Evolutionary conservation across 92 coral and sea anemone species (phyloP), one percentile per base, ranked within the genome.

Genomic region (Paramuricea clavata): DNA sequence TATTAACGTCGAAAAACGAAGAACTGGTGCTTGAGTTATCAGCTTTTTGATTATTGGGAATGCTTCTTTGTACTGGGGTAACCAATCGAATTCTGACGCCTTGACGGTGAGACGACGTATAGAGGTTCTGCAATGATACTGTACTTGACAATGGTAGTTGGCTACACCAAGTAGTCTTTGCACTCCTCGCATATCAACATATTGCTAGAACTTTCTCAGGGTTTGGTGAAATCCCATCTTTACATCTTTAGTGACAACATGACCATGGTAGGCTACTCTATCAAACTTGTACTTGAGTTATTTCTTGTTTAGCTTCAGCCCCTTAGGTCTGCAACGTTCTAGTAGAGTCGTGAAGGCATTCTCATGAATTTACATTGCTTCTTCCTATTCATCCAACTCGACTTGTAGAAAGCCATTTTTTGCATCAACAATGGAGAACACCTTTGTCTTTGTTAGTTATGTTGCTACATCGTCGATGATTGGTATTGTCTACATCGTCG

Each of bases 371-470:
- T 87, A 74, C 2, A 69, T n/a, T n/a, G n/a, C n/a, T n/a, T n/a
- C n/a, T n/a, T n/a, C n/a, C n/a, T n/a, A 69, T 61, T 69, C 57
- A 60, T 69, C 87, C 12, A 47, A 85, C 89, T 68, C 81, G 72
- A 91, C 89, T 83, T 91, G 89, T 33, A 87, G 87, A 61, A 91
- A 84, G 0, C 94, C 94, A 43, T 91, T 89, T 73, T 86, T 82
- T 27, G 68, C 86, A 49, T 64, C 88, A 13, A 82, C 83, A 25
- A 49, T 42, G 4, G 76, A 83, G 54, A 81, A 73, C 27, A 88
- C 76, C 34, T 88, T 74, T 41, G 87, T 83, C 16, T 82, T 88
- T 17, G 47, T 67, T 34, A 77, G 78, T 56, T 70, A 81, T 2
- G 77, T 67, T 22, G 86, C 92, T 0, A 84, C 70, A 25, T 89